Evolutionary conservation across 2,888 invertebrate species (phyloP), one percentile per base, ranked within the genome.

Genomic region (Caenorhabditis zanzibari): DNA sequence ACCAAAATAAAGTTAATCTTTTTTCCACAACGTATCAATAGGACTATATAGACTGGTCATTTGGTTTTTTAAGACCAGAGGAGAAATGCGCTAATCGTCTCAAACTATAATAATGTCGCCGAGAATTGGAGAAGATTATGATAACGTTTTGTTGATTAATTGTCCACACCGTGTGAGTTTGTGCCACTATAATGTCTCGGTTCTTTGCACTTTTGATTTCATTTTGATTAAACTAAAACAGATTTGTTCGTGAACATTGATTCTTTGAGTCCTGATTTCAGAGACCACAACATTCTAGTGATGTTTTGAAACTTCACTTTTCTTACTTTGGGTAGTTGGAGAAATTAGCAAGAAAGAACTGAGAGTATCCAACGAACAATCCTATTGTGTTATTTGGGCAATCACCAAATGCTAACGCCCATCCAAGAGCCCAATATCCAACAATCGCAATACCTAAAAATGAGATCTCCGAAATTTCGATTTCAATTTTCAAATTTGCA

Each of bases 401-500:
- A 4, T 88, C 87, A 5, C 93, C 93, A 86, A 92, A 94, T 0
- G 94, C 94, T 35, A 94, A 89, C 0, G 93, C 93, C 91, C 93
- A 94, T 14, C 94, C 94, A 16, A 93, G 82, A 24, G 93, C 84
- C 93, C 94, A 94, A 90, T 93, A 94, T 28, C 92, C 91, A 3
- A 94, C 81, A n/a, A 93, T 92, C 10, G 91, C 88, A 44, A 93
- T 89, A 68, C 91, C 92, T 92, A n/a, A 63, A 68, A 35, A 28
- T 26, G 47, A 22, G 32, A 56, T 63, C 63, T 44, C 10, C 26
- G 68, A 16, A 38, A 54, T 64, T 41, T 14, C 14, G 1, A 41
- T 24, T 61, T 38, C 3, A 19, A 38, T 22, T 38, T n/a, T 38
- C 16, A 22, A 22, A 2, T 38, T 44, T 49, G 28, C 49, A 49